Evolutionary conservation across 2,888 invertebrate species (phyloP).

Genomic region (Sinodicranocentrus sp.): DNA sequence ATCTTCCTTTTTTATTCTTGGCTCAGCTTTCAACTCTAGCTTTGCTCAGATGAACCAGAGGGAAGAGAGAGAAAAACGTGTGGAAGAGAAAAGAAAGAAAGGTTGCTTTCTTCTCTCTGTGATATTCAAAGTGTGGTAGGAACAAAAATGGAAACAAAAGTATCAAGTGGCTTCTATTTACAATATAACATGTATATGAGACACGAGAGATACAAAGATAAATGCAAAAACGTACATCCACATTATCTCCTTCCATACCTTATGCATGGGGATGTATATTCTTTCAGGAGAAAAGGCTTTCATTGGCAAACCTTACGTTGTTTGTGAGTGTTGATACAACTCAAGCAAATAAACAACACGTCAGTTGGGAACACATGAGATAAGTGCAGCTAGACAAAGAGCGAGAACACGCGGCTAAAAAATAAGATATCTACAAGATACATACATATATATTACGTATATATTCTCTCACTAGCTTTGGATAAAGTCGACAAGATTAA

Average conservation of each 20-base stretch:
- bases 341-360: slow-evolving; percentile 23
- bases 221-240: too few species aligned
- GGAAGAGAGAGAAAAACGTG: background rate
- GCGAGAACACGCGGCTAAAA: background rate
- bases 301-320: background rate
- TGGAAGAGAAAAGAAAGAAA: background rate
- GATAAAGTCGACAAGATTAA: too few species aligned
- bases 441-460: background rate
- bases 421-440: background rate
- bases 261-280: too few species aligned
- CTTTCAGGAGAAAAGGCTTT: background rate
- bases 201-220: too few species aligned
- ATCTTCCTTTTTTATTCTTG: slow-evolving; percentile 12
- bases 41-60: slow-evolving; percentile 17
- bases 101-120: background rate
- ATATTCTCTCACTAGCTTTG: background rate
- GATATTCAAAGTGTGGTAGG: background rate
- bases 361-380: slow-evolving; percentile 12
- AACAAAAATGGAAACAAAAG: slow-evolving; percentile 27
- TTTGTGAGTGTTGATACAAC: slow-evolving; percentile 15
- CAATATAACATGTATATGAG: too few species aligned
- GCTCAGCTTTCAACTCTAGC: background rate
- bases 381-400: slow-evolving; percentile 16
- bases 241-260: too few species aligned
- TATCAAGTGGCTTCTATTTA: slow-evolving; percentile 12